Evolutionary conservation across 2,888 invertebrate genomes (phyloP).

Genomic region (Tuta absoluta): DNA sequence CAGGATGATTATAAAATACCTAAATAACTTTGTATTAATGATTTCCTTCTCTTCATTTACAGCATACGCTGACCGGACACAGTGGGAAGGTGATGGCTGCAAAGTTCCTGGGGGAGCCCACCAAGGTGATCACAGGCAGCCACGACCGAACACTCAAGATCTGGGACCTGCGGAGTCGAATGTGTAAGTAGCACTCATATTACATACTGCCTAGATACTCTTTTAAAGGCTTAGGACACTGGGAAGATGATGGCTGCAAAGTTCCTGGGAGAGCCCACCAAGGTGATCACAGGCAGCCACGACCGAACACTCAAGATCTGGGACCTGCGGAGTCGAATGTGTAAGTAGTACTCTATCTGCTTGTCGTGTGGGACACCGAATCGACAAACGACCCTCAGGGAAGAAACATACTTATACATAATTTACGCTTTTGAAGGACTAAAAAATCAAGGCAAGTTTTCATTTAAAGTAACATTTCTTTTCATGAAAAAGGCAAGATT

Average conservation of each 20-base stretch:
- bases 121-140: conserved; percentile 98
- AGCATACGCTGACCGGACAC: conserved; percentile 97
- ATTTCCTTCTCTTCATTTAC: conserved; percentile 57
- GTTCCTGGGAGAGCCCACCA: conserved; percentile 95
- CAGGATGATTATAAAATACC: too few relatives aligned
- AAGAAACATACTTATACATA: too few relatives aligned
- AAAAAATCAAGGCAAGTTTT: too few relatives aligned
- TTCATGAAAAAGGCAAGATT: too few relatives aligned
- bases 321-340: conserved; percentile 94
- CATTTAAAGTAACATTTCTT: too few relatives aligned
- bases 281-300: conserved; percentile 98
- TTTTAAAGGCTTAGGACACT: conserved; percentile 85
- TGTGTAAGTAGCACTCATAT: conserved; percentile 61
- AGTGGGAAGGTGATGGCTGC: conserved; percentile 99
- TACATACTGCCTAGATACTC: not conserved
- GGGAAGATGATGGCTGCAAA: conserved; percentile 98
- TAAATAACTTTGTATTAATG: too few relatives aligned
- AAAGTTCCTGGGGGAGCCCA: conserved; percentile 94
- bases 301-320: conserved; percentile 99
- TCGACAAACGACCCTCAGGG: too few relatives aligned
- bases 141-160: conserved; percentile 98
- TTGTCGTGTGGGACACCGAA: too few relatives aligned
- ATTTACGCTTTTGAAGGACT: too few relatives aligned
- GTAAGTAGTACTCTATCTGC: conserved; percentile 61
- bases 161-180: conserved; percentile 96